A percentile compares a stretch with the other conserved stretches of the same genome.
These are phyloP conservation scores for Zaprionus gabonicus DNA, from an alignment of 1,140 invertebrate species.

Conservation along the genomic window DNA sequence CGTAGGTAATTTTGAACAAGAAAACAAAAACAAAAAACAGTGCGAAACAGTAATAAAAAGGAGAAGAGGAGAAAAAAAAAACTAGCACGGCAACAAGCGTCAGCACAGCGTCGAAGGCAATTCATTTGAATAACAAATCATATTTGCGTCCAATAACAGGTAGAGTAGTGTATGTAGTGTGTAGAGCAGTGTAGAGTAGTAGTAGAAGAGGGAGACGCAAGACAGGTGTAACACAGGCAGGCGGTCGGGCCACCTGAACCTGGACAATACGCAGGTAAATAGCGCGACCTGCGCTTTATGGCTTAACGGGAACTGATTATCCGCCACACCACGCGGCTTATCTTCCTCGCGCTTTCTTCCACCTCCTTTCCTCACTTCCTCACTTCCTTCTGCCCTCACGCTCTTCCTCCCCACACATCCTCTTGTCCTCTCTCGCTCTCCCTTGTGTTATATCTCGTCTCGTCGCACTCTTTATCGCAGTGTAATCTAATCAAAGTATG, in stretches of 20 bases:
- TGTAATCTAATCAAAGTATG: slow-evolving; percentile 43
- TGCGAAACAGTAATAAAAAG: background rate
- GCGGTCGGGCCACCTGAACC: slow-evolving; percentile 17
- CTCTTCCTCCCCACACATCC: background rate
- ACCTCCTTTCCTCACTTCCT: background rate
- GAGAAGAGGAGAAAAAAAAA: slow-evolving; percentile 27
- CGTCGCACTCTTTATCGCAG: background rate
- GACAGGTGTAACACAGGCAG: slow-evolving; percentile 15
- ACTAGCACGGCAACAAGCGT: slow-evolving; percentile 40
- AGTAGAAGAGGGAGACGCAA: background rate
- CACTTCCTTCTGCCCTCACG: background rate
- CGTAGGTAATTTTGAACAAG: slow-evolving; percentile 64
- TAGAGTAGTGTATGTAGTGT: slow-evolving; percentile 35
- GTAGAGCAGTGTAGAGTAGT: slow-evolving; percentile 48
- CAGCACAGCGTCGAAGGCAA: slow-evolving; percentile 46
- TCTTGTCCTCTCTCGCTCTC: background rate
- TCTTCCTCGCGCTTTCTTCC: background rate
- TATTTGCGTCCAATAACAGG: slow-evolving; percentile 56
- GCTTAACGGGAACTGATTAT: slow-evolving; percentile 44
- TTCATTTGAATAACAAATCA: slow-evolving; percentile 82
- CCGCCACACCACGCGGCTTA: slow-evolving; percentile 32
- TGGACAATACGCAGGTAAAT: slow-evolving; percentile 34
- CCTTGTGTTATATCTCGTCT: background rate
- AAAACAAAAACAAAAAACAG: slow-evolving; percentile 23
- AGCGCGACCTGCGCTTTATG: slow-evolving; percentile 40